Conservation (phyloP, 2,113 vertebrate genomes). For the Leucosticte australis region DNA sequence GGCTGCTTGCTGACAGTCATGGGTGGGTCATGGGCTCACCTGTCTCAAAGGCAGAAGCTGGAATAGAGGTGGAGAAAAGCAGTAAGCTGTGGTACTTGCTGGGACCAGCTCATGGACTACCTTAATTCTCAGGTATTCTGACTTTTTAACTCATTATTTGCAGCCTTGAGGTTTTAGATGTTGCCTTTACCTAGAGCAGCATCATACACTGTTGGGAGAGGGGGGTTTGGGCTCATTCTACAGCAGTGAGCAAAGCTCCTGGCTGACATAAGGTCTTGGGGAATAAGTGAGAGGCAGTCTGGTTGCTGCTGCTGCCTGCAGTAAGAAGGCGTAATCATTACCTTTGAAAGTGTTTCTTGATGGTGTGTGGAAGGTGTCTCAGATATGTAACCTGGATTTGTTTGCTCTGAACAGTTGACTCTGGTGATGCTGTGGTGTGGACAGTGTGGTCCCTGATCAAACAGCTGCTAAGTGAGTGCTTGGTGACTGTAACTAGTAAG, state of each 20-base stretch:
- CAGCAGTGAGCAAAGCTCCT: neutral
- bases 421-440: neutral
- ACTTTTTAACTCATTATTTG: neutral
- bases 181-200: neutral
- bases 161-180: neutral
- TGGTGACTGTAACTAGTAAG: neutral
- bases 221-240: neutral
- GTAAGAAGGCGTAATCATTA: neutral
- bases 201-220: neutral
- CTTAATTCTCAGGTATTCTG: conserved; percentile 17
- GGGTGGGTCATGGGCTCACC: neutral
- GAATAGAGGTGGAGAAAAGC: neutral
- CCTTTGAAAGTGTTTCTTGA: neutral
- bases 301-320: neutral
- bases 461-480: neutral
- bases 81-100: neutral
- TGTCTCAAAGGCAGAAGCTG: neutral
- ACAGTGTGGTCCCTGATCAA: neutral
- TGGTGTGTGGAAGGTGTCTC: neutral
- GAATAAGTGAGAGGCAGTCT: neutral
- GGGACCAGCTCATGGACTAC: neutral
- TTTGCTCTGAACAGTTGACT: neutral
- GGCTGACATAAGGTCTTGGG: neutral
- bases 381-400: neutral
- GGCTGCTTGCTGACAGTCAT: neutral